Percentiles rank a stretch among this genome's conserved stretches.
Evolutionary conservation across 37 sponge, comb jelly and placozoan genomes (phyloP).

Genomic region (Chondrilla cf. caribensis): DNA sequence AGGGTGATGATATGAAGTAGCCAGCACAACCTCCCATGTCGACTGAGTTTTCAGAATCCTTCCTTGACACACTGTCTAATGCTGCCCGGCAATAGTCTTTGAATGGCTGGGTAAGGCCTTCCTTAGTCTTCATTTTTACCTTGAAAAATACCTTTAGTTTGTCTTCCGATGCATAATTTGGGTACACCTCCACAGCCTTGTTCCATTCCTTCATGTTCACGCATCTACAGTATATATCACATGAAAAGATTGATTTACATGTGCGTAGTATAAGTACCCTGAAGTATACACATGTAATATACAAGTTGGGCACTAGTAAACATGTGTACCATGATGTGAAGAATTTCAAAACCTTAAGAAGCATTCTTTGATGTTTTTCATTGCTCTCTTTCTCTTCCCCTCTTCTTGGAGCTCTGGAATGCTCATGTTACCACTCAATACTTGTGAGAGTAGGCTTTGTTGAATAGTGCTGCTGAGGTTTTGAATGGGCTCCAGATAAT

Average conservation of each 20-base stretch:
- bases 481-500: neutral
- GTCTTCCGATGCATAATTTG: neutral
- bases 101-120: neutral
- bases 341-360: neutral
- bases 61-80: neutral
- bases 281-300: no score
- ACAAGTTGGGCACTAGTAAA: neutral
- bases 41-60: neutral
- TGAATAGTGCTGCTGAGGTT: neutral
- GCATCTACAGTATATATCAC: neutral
- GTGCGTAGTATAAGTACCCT: neutral
- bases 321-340: neutral
- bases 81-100: neutral
- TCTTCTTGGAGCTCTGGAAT: conserved; percentile 1
- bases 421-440: neutral
- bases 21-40: neutral
- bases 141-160: neutral
- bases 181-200: neutral
- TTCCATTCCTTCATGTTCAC: neutral
- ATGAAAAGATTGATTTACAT: neutral
- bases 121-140: neutral
- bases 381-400: neutral
- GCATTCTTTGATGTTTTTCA: neutral
- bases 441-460: neutral
- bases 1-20: neutral